Conservation (phyloP, 2,113 vertebrate genomes). For the Paramormyrops kingsleyae region DNA sequence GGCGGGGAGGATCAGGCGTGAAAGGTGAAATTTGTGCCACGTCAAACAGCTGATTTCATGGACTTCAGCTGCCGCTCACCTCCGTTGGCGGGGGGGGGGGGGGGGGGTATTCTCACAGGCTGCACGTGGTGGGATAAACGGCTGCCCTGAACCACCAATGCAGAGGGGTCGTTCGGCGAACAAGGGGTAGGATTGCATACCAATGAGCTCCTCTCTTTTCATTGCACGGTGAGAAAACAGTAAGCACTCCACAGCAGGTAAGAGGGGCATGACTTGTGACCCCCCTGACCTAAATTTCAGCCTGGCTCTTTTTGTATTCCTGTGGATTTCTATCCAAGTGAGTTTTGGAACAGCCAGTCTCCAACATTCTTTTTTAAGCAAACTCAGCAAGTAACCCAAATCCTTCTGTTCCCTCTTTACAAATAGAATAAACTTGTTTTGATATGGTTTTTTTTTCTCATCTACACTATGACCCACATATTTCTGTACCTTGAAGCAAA, state of each 20-base stretch:
- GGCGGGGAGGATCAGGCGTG: background rate
- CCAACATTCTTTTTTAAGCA: background rate
- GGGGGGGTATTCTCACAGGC: background rate
- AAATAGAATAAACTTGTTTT: constrained; percentile 54
- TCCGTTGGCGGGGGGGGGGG: background rate
- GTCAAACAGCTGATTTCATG: background rate
- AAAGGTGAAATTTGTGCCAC: background rate
- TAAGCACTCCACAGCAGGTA: background rate
- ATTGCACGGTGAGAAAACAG: background rate
- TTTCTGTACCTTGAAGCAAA: constrained; percentile 9
- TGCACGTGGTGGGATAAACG: background rate
- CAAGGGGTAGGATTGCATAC: background rate
- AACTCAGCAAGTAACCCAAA: background rate
- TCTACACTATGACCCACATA: constrained; percentile 30
- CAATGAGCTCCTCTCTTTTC: background rate
- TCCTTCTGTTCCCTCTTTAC: constrained; percentile 18
- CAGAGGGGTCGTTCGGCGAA: background rate
- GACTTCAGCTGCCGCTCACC: background rate
- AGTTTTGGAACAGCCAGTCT: background rate
- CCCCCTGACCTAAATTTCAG: background rate
- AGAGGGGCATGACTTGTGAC: background rate
- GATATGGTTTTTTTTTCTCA: constrained; percentile 41
- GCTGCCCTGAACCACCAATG: background rate
- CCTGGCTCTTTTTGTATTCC: background rate
- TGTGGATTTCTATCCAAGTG: background rate